These are phyloP conservation scores for Elanoides forficatus DNA, from an alignment of 2,113 vertebrate species.

Conservation along the genomic window DNA sequence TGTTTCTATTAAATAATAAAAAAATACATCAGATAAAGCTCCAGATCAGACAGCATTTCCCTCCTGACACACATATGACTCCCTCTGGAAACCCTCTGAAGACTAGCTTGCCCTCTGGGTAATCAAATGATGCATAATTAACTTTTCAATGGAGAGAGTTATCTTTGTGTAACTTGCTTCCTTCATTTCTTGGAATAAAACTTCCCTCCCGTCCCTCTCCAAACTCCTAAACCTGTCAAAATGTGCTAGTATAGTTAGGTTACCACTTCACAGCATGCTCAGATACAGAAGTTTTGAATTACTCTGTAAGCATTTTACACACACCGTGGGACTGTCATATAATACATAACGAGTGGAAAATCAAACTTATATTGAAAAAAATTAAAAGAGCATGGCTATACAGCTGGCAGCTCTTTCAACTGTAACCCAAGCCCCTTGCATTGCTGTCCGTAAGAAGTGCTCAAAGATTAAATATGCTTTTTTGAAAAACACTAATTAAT, in stretches of 20 bases:
- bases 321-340: neutral
- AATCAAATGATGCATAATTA: neutral
- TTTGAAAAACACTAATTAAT: neutral
- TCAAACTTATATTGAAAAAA: neutral
- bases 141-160: neutral
- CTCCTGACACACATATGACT: neutral
- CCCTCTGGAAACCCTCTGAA: neutral
- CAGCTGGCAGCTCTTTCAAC: neutral
- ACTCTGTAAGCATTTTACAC: slow-evolving; percentile 1
- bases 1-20: neutral
- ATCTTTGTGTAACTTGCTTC: neutral
- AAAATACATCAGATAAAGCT: neutral
- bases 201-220: neutral
- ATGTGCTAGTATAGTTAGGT: neutral
- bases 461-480: neutral
- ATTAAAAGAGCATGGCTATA: neutral
- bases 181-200: neutral
- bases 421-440: neutral
- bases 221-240: neutral
- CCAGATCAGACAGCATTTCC: neutral
- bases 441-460: neutral
- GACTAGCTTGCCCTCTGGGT: neutral
- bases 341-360: neutral
- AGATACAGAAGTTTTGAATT: slow-evolving; percentile 16
- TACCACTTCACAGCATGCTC: neutral